A percentile compares a stretch with the other conserved stretches of the same genome.
These are phyloP conservation scores for Cephus spinipes DNA, from an alignment of 2,888 invertebrate species.

Conservation along the genomic window DNA sequence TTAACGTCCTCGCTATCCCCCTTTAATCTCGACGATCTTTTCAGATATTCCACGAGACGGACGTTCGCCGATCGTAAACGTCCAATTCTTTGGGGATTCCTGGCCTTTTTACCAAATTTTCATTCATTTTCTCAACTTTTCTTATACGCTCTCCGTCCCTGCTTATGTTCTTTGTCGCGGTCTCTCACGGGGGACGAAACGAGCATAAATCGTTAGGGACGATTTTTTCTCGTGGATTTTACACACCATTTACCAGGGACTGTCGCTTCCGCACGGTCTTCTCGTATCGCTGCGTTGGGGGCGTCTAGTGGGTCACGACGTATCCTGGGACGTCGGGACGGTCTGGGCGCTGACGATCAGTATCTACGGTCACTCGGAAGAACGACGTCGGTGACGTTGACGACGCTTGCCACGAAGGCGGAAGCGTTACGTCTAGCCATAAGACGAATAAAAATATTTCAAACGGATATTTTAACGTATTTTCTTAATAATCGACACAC, in stretches of 20 bases:
- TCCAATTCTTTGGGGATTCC: not conserved
- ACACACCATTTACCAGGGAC: conserved; percentile 49
- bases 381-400: conserved; percentile 11
- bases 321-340: conserved; percentile 8
- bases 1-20: conserved; percentile 32
- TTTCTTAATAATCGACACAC: too few relatives aligned
- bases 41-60: not conserved
- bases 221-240: conserved; percentile 41
- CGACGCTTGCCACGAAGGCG: conserved; percentile 47
- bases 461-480: too few relatives aligned
- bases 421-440: conserved; percentile 9
- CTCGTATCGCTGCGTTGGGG: conserved; percentile 40
- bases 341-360: not conserved
- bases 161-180: not conserved
- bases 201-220: not conserved
- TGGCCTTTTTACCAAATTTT: not conserved
- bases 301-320: conserved; percentile 1
- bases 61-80: not conserved
- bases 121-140: not conserved
- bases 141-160: not conserved
- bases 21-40: conserved; percentile 26
- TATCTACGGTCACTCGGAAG: conserved; percentile 43
- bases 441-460: not conserved
- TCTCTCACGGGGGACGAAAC: not conserved
- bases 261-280: conserved; percentile 42